phyloP scores from a whole-genome alignment of 2,113 vertebrate genomes.

The Scartelaos histophorus region DNA sequence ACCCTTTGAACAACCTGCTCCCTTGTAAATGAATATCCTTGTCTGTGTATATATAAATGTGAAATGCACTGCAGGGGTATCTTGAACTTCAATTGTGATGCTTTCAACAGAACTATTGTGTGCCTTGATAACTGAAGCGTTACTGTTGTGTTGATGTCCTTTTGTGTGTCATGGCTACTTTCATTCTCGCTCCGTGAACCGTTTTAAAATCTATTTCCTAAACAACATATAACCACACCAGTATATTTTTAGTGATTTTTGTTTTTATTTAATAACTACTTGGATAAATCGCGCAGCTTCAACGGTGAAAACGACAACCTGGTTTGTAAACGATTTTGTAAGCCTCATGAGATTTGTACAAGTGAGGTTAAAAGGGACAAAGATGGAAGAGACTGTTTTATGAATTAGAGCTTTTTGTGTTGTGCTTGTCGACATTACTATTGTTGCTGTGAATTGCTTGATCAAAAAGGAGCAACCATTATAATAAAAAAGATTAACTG shows the following conservation, averaged over 20 bases:
- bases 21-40: constrained; percentile 66
- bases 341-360: constrained; percentile 76
- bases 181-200: too few relatives aligned
- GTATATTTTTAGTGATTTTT: constrained; percentile 29
- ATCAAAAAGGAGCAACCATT: constrained; percentile 66
- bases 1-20: constrained; percentile 32
- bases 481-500: constrained; percentile 49
- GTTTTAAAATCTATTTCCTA: constrained; percentile 3
- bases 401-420: constrained; percentile 53
- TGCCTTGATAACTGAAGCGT: constrained; percentile 73
- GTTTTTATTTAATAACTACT: constrained; percentile 60
- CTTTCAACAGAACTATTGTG: constrained; percentile 75
- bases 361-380: constrained; percentile 69
- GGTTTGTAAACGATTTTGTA: constrained; percentile 49
- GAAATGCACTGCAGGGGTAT: constrained; percentile 75
- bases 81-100: constrained; percentile 68
- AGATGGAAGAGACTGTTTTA: constrained; percentile 83
- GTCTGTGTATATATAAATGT: constrained; percentile 72
- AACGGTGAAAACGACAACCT: constrained; percentile 73
- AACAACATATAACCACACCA: constrained; percentile 33
- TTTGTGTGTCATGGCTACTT: constrained; percentile 43
- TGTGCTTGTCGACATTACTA: constrained; percentile 70
- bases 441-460: constrained; percentile 74
- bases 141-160: constrained; percentile 63
- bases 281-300: constrained; percentile 77